A percentile compares a stretch with the other conserved stretches of the same genome.
phyloP scores from a whole-genome alignment of 2,113 vertebrate genomes.

The Trematocara unimaculatum region DNA sequence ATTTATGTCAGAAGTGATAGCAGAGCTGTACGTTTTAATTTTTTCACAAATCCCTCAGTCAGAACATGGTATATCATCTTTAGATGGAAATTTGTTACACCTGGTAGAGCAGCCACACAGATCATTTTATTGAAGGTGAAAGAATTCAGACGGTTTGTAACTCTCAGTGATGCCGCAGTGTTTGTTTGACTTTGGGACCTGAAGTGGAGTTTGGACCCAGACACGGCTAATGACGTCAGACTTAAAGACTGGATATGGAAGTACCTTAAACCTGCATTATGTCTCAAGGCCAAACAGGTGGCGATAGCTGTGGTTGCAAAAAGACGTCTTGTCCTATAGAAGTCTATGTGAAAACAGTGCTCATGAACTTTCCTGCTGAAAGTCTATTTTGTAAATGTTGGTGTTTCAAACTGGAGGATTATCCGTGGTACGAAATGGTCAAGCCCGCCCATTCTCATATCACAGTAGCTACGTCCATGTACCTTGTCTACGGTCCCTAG shows the following conservation, averaged over 20 bases:
- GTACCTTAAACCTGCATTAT: not conserved
- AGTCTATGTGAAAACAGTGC: not conserved
- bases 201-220: not conserved
- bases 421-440: not conserved
- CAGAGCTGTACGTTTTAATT: rapidly evolving
- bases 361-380: not conserved
- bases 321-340: not conserved
- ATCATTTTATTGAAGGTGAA: too few species aligned
- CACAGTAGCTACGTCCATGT: not conserved
- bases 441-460: not conserved
- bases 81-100: too few species aligned
- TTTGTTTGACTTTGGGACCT: not conserved
- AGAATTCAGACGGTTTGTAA: too few species aligned
- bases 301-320: not conserved
- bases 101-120: too few species aligned
- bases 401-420: not conserved
- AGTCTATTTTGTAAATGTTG: not conserved
- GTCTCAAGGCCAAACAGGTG: not conserved
- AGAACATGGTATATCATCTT: not conserved
- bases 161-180: not conserved
- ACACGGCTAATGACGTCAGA: not conserved
- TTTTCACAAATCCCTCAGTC: not conserved
- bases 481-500: not conserved
- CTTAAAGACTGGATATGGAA: not conserved
- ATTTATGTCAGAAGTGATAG: not conserved